Evolutionary conservation across 1,140 invertebrate genomes (phyloP), one percentile per base, ranked within the genome.

Genomic region (Leptinotarsa lineolata): DNA sequence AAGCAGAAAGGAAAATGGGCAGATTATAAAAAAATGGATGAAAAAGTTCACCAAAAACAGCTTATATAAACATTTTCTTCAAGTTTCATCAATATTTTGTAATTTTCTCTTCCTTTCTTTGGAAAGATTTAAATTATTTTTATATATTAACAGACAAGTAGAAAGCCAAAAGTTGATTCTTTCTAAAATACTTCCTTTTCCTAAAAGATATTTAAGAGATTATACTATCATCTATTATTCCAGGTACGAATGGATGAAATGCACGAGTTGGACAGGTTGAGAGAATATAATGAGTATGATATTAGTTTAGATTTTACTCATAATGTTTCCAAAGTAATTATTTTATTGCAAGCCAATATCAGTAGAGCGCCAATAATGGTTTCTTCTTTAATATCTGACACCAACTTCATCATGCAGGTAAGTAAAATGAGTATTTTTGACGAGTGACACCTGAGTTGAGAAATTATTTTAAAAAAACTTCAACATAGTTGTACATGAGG

Each of bases 341-440:
- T 98, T 81, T 86, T 99, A 5, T 89, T 99, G 74, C 98, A 99
- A 85, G 93, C 95, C 0, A 96, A 93, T 84, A 88, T 99, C 16
- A 96, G 94, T 0, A 87, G 92, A 73, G 91, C 91, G 30, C 86
- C 88, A 58, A 89, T 98, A 1, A 92, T 94, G 78, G 90, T 91
- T 0, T 97, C 97, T 81, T 99, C 97, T 0, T 86, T 99, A 5
- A 89, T 95, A 70, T 98, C 97, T 0, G 97, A 99, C 88, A 90
- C 94, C 84, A 92, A 94, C 18, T 99, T 98, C 83, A 93, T 99
- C 21, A 94, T 92, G 64, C 95, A 95, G 88, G 94, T 95, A 86
- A 82, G 24, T 24, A 63, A 54, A 54, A 54, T 30, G 30, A 30
- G 8, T 11, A 30, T 30, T 1, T 30, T 30, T 30, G 18, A 66